Base-by-base conservation (phyloP, 2,113 vertebrate species). In the Melanerpes formicivorus region DNA sequence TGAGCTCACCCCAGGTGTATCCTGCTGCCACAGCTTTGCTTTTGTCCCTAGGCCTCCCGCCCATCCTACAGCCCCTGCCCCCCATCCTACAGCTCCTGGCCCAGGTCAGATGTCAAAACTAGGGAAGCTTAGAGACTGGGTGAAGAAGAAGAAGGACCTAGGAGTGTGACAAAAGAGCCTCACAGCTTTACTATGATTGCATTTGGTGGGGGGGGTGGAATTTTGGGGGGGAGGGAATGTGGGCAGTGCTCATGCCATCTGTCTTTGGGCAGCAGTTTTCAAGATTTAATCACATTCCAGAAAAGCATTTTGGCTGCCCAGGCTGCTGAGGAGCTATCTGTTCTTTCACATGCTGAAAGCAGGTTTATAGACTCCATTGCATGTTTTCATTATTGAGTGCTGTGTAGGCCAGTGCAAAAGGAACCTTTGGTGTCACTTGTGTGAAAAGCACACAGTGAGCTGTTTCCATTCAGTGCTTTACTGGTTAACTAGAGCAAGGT, bases 381-480 rank as follows among this genome's bases (percentile, higher is more conserved):
- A 54, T 63, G 15, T 87, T 92, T 89, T 70, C 56, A 77, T 80
- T 90, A 56, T 46, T 76, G 67, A 65, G 13, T 59, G 56, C 34
- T 77, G 29, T 50, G 8, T 62, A 80, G 48, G 26, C 18, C 37
- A 91, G 60, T 90, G 72, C 87, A 92, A 83, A 85, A 40, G 64
- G 72, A 44, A 91, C 9, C 15, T 87, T 64, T 78, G 69, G n/a
- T 55, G 26, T 78, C 55, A 83, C 85, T 85, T 71, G 65, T 37
- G 55, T 6, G 9, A 84, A 88, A 93, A 88, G 10, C 59, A 59
- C 50, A 63, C 8, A 78, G 23, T 26, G 42, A 90, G 5, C 7
- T 90, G 46, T 80, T 95, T 80, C 52, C 71, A 17, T 60, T 77
- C 72, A 78, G 23, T 74, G 22, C 67, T 94, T 91, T 80, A 40